These are phyloP conservation scores for Polypterus bichir DNA, from an alignment of 2,113 vertebrate species.

Conservation along the genomic window DNA sequence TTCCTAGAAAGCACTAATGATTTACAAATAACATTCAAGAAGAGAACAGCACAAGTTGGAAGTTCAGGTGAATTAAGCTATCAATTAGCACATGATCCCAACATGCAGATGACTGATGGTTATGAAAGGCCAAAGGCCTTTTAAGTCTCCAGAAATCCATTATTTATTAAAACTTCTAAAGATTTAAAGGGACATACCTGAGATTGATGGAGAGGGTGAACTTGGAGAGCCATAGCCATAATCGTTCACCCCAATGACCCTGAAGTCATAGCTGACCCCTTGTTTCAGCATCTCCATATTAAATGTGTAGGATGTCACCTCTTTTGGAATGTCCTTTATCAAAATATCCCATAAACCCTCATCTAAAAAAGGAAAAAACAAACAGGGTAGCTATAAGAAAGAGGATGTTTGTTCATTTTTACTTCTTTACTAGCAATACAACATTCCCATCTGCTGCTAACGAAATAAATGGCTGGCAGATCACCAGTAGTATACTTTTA, in stretches of 20 bases:
- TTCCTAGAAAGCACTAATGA: too few relatives aligned
- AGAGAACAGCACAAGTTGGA: background rate
- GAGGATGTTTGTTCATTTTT: too few relatives aligned
- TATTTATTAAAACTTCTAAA: too few relatives aligned
- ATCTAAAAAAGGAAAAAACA: slow-evolving; percentile 44
- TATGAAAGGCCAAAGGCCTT: too few relatives aligned
- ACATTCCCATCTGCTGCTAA: too few relatives aligned
- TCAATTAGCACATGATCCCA: too few relatives aligned
- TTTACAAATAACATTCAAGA: background rate
- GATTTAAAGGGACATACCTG: slow-evolving; percentile 49
- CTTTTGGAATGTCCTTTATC: slow-evolving; percentile 93
- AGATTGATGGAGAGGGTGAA: slow-evolving; percentile 79
- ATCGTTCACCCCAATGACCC: slow-evolving; percentile 87
- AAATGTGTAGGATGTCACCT: slow-evolving; percentile 89
- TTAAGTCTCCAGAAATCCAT: too few relatives aligned
- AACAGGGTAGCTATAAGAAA: too few relatives aligned
- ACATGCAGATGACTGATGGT: too few relatives aligned
- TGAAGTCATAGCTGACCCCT: slow-evolving; percentile 91
- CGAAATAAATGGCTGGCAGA: too few relatives aligned
- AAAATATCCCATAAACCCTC: slow-evolving; percentile 95
- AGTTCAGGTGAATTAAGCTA: background rate
- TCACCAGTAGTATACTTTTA: too few relatives aligned
- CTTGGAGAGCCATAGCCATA: slow-evolving; percentile 88
- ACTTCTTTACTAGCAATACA: too few relatives aligned
- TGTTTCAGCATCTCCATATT: slow-evolving; percentile 88